Conservation (phyloP, 2,888 invertebrate genomes). For the Leptopilina syphax region DNA sequence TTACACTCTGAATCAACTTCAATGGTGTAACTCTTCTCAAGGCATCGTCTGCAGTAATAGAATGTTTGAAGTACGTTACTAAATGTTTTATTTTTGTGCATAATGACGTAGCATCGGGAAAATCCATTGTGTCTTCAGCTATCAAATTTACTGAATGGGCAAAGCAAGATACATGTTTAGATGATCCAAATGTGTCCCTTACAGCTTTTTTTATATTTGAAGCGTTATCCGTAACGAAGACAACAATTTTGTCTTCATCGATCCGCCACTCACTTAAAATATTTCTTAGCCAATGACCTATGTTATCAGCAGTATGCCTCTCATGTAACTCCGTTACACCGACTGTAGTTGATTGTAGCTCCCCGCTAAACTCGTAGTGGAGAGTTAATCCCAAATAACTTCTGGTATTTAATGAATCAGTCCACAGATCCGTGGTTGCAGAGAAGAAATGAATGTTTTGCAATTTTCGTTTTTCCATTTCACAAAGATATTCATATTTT, state of each 20-base stretch:
- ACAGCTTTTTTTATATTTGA: conserved; percentile 45
- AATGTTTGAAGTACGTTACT: conserved; percentile 48
- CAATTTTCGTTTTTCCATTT: conserved; percentile 41
- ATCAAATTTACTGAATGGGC: conserved; percentile 59
- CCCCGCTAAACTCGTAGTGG: conserved; percentile 39
- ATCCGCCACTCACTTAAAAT: conserved; percentile 42
- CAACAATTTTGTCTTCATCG: conserved; percentile 39
- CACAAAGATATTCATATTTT: conserved; percentile 46
- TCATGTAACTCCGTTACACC: conserved; percentile 31
- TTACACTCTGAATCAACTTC: conserved; percentile 38
- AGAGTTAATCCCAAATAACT: conserved; percentile 47
- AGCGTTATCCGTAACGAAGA: conserved; percentile 50
- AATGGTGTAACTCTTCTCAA: conserved; percentile 44
- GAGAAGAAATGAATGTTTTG: conserved; percentile 41
- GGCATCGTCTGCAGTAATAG: conserved; percentile 44
- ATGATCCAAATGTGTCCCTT: conserved; percentile 44
- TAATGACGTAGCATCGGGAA: conserved; percentile 45
- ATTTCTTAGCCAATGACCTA: background rate
- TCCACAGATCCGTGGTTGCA: conserved; percentile 46
- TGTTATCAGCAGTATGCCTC: conserved; percentile 41
- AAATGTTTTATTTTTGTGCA: too few relatives aligned
- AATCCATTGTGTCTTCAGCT: conserved; percentile 47
- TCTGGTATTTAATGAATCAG: conserved; percentile 30
- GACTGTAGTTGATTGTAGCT: conserved; percentile 37
- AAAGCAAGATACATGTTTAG: conserved; percentile 56